Evolutionary conservation across 1,140 invertebrate genomes (phyloP).

Genomic region (Nasonia vitripennis): DNA sequence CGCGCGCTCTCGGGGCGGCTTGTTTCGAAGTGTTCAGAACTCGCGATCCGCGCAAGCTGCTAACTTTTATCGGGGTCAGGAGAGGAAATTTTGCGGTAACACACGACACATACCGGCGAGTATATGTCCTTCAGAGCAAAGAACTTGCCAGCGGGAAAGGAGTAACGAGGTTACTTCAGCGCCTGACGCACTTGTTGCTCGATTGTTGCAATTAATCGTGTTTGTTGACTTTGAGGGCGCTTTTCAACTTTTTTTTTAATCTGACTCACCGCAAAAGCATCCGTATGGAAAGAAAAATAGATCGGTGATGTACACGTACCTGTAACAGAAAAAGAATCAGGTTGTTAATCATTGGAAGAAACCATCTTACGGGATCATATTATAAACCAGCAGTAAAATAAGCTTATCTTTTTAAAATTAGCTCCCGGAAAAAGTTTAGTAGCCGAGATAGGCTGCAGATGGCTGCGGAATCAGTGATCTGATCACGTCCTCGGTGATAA

Average conservation of each 20-base stretch:
- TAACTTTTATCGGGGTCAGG: constrained; percentile 32
- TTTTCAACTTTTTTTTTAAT: too few species aligned
- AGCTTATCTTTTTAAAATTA: too few species aligned
- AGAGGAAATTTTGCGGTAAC: constrained; percentile 26
- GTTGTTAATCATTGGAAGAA: too few species aligned
- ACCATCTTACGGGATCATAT: too few species aligned
- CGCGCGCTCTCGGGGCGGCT: neutral
- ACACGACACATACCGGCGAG: neutral
- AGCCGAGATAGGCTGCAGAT: too few species aligned
- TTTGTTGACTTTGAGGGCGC: too few species aligned
- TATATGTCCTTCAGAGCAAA: neutral
- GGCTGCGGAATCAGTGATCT: neutral
- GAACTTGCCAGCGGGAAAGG: neutral
- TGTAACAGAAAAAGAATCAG: neutral
- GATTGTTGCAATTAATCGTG: constrained; percentile 6
- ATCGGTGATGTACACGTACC: neutral
- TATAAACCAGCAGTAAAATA: too few species aligned
- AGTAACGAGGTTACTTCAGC: constrained; percentile 16
- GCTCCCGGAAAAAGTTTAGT: neutral
- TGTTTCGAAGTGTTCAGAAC: constrained; percentile 22
- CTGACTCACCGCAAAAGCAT: neutral
- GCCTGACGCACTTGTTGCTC: constrained; percentile 18
- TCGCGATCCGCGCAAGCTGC: too few species aligned
- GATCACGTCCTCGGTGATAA: neutral
- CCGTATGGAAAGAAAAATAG: neutral